Evolutionary conservation across 2,888 invertebrate species (phyloP).

Genomic region (Hemicrepidius hirtus): DNA sequence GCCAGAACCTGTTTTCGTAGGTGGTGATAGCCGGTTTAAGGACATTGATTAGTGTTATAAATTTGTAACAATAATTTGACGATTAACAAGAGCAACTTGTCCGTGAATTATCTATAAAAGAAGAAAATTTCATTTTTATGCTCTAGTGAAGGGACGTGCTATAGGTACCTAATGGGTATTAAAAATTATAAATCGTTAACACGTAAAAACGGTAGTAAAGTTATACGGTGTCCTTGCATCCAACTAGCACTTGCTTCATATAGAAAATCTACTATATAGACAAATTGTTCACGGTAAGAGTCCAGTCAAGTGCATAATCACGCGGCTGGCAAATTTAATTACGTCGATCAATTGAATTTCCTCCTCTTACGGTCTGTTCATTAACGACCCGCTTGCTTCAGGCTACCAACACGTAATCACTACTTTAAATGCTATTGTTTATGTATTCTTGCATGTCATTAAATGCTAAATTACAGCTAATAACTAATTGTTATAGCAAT

Average conservation of each 20-base stretch:
- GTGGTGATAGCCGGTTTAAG: conserved; percentile 39
- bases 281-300: conserved; percentile 61
- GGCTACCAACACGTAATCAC: conserved; percentile 55
- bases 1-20: conserved; percentile 43
- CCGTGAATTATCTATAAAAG: no score
- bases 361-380: conserved; percentile 58
- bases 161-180: background rate
- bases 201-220: conserved; percentile 15
- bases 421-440: conserved; percentile 59
- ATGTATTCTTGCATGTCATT: conserved; percentile 58
- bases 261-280: conserved; percentile 57
- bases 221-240: conserved; percentile 55
- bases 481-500: conserved; percentile 55
- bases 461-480: conserved; percentile 57
- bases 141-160: background rate
- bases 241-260: conserved; percentile 53
- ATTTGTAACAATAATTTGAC: background rate
- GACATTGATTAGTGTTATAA: conserved; percentile 23
- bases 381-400: conserved; percentile 53
- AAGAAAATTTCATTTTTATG: background rate
- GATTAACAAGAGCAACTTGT: background rate
- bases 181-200: conserved; percentile 41
- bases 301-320: conserved; percentile 60
- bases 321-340: conserved; percentile 61
- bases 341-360: conserved; percentile 62